Base-by-base conservation (phyloP, 2,113 vertebrate species). In the Dunckerocampus dactyliophorus region DNA sequence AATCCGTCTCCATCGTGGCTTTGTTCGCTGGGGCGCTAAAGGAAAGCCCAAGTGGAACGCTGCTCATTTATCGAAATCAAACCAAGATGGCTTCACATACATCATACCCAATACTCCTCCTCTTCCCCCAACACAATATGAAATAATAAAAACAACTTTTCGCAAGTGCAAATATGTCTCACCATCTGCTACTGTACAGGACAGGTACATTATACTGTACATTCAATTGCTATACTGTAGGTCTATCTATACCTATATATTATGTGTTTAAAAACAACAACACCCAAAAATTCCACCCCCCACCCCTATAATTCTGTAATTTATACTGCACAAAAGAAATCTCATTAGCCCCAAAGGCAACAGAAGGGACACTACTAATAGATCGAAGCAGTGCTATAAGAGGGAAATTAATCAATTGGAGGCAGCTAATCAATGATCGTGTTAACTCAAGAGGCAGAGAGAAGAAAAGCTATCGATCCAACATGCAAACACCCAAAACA, bases 41-140 rank as follows among this genome's bases (percentile, higher is more conserved):
- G 71, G 79, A 80, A 87, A 82, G 83, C 74, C 73, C 84, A 79
- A 79, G 85, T 87, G 85, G 87, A 90, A 88, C 77, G 73, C 59
- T 45, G 81, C 82, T 87, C 85, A 85, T 88, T 88, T 88, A 89
- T 85, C 86, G 85, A 76, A 87, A 88, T 86, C 77, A 88, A 85
- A 86, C 79, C 77, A 79, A 72, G 75, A 81, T 54, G 53, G 65
- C 59, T 72, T 74, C 82, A 81, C 88, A 89, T 90, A 75, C 82
- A 90, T 90, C 88, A 88, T 76, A 80, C 60, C 71, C 66, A 72
- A 76, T 46, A 62, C 81, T 81, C 71, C 46, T 8, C 67, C 45
- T 34, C 71, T 52, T 71, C 63, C 59, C 21, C 67, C 71, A 76
- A 68, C 74, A 71, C 83, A 79, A 65, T 59, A 67, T 66, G 4